Conservation (phyloP, 2,113 vertebrate genomes). For the Propithecus coquereli region DNA sequence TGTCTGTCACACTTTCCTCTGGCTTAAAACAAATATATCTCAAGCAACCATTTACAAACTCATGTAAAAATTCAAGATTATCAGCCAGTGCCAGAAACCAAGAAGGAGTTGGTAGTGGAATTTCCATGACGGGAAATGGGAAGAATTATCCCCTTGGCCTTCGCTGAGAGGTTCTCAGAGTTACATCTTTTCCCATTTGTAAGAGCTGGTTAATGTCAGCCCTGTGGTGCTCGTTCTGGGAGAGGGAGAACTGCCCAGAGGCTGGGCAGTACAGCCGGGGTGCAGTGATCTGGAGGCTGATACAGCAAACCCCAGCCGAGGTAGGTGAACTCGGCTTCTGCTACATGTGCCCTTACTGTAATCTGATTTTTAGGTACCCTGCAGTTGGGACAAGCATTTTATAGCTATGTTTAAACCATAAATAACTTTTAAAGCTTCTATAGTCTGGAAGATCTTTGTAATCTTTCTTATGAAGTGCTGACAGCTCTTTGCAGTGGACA, state of each 20-base stretch:
- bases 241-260: background rate
- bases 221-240: background rate
- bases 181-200: background rate
- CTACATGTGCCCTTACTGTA: background rate
- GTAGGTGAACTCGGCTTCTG: accelerated
- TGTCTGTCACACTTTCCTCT: background rate
- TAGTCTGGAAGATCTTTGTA: background rate
- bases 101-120: background rate
- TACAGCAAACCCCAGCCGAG: background rate
- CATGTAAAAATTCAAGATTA: background rate
- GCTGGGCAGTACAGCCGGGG: background rate
- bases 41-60: conserved; percentile 9
- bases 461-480: background rate
- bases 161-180: background rate
- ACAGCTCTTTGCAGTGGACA: background rate
- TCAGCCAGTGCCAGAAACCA: background rate
- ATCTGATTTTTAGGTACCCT: background rate
- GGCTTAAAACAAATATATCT: background rate
- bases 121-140: background rate
- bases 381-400: background rate
- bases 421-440: background rate
- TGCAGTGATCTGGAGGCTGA: background rate
- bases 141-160: background rate
- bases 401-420: background rate
- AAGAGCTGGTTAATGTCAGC: background rate